Base-by-base conservation (phyloP, 2,113 vertebrate genomes). In the Prionailurus bengalensis region DNA sequence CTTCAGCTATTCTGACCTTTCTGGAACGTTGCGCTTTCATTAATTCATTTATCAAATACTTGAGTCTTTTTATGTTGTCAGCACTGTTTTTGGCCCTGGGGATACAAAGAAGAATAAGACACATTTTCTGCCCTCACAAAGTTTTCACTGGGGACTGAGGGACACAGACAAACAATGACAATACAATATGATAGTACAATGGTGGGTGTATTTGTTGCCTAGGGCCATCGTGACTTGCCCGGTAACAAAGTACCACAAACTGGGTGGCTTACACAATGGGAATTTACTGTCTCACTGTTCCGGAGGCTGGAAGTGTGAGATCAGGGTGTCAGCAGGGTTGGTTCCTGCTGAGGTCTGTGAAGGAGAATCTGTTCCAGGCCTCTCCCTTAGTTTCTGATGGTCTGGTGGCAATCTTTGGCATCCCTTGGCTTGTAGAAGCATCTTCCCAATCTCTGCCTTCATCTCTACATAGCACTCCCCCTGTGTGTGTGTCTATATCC, bases 11-110 rank as follows among this genome's bases (percentile, higher is more conserved):
- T 76, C 51, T 86, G 94, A 74, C 74, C 63, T 66, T 95, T 61
- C 19, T 45, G 78, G 66, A 14, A 42, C 76, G 51, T 42, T 84
- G 91, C 4, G 71, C 11, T 91, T 89, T 91, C 42, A 45, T 74
- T 78, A 55, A 78, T 78, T 68, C 31, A 39, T 25, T 84, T 73
- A 79, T 65, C 42, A 92, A 66, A 89, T 42, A 61, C 45, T 78
- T 81, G 45, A 94, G 51, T 33, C 7, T 89, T 87, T 88, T 48
- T 51, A 66, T 88, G 58, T 48, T 95, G 36, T 83, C 71, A 90
- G 36, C 33, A 68, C 31, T 78, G 19, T 55, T 93, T 89, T 19
- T 12, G 65, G 45, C 45, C 10, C 13, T 45, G 36, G 79, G 36
- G 36, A 73, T 58, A n/a, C 27, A 74, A 78, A 70, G 31, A 80